Evolutionary conservation across 2,888 invertebrate genomes (phyloP).

Genomic region (Metallyticus violacea): DNA sequence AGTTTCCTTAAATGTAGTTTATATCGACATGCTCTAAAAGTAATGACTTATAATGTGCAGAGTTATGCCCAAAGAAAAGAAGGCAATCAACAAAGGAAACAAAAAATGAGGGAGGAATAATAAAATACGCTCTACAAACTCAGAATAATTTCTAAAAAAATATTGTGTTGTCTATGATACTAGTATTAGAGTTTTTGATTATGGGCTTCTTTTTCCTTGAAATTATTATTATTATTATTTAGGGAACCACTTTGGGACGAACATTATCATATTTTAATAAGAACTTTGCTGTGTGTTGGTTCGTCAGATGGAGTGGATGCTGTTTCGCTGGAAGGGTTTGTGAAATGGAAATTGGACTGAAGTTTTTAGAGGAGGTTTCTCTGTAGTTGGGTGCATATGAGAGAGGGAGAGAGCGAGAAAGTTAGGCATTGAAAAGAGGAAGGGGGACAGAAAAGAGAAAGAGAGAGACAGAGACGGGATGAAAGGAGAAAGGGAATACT

Average conservation of each 20-base stretch:
- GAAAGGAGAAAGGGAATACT: slow-evolving; percentile 4
- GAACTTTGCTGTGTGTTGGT: slow-evolving; percentile 8
- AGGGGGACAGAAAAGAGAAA: background rate
- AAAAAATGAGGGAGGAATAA: too few species aligned
- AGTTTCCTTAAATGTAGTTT: too few species aligned
- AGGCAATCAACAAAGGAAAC: too few species aligned
- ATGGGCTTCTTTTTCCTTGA: background rate
- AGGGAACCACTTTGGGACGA: background rate
- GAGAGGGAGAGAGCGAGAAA: slow-evolving; percentile 13
- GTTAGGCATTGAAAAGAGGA: background rate
- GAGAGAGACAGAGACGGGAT: slow-evolving; percentile 11
- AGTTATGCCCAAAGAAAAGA: too few species aligned
- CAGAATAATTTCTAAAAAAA: too few species aligned
- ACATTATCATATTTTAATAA: slow-evolving; percentile 33
- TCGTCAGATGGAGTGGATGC: background rate
- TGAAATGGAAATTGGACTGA: slow-evolving; percentile 39
- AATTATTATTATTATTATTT: background rate
- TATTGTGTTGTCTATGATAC: too few species aligned
- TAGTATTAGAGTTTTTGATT: too few species aligned
- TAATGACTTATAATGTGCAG: too few species aligned
- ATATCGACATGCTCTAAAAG: too few species aligned
- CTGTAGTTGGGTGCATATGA: background rate
- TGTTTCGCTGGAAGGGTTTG: slow-evolving; percentile 13
- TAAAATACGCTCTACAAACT: too few species aligned
- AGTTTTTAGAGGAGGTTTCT: slow-evolving; percentile 37